Evolutionary conservation across 2,797 vertebrate species (phyloP), one percentile per base, ranked within the genome.

Genomic region (Threskiornis aethiopicus): DNA sequence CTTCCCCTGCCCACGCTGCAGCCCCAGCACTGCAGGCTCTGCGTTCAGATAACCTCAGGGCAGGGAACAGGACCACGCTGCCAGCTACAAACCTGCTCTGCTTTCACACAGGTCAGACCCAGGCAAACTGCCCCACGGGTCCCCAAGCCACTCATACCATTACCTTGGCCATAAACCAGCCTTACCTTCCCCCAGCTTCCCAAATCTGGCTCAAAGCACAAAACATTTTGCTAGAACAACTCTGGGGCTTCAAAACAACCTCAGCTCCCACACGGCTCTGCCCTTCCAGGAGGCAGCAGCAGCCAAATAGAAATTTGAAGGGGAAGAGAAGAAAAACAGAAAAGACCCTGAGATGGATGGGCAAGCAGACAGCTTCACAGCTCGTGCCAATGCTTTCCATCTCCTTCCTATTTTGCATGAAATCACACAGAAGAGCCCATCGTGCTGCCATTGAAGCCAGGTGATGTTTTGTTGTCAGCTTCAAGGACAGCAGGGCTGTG

Each of bases 231-330:
- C 83, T 96, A 77, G 88, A 95, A 89, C 90, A 96, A 64, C 80
- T 90, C 80, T 2, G 7, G 89, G 84, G 73, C 95, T 96, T 88
- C 73, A 70, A 95, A 96, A 96, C 83, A 96, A 71, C 90, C 89
- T 80, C 87, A 67, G 82, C 91, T 92, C 92, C 96, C 55, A 39
- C n/a, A 11, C 29, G 16, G 83, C 52, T 90, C 94, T 97, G 92
- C 93, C 39, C 82, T 96, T 96, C 92, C 89, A 91, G 93, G 80
- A 92, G 96, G 95, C 92, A 95, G 93, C 94, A 94, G 89, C 73
- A 84, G 87, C 95, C 84, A 49, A 75, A 72, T 22, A 89, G 91
- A 94, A 90, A 92, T 91, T 87, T 71, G 65, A 94, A 89, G 88
- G 67, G 71, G 84, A 54, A 77, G 92, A 91, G 67, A 46, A 83